Evolutionary conservation across 2,113 vertebrate genomes (phyloP).

Genomic region (Phrynosoma blainvillii): DNA sequence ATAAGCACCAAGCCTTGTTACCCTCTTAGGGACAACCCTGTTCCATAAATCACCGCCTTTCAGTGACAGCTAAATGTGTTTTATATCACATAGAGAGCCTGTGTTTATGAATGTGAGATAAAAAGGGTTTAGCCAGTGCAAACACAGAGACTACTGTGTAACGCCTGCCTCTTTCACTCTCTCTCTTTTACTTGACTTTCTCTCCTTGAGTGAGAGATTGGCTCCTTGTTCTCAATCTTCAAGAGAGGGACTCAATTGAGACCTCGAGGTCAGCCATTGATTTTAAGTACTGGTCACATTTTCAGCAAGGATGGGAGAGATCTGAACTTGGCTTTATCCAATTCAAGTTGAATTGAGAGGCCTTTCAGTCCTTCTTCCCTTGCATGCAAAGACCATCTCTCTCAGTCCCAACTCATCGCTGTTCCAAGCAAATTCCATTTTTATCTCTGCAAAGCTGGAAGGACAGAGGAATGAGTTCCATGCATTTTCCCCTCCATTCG

Average conservation of each 20-base stretch:
- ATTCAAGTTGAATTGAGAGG: too few species aligned
- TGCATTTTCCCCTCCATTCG: too few species aligned
- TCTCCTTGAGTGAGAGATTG: slow-evolving; percentile 34
- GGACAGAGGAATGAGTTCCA: too few species aligned
- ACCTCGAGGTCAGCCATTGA: not conserved
- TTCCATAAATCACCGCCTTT: slow-evolving; percentile 69
- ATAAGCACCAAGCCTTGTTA: slow-evolving; percentile 78
- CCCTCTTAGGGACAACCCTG: slow-evolving; percentile 73
- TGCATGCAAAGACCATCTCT: not conserved
- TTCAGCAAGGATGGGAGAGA: not conserved
- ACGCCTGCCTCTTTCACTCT: slow-evolving; percentile 50
- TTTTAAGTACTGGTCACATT: not conserved
- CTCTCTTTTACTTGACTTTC: slow-evolving; percentile 2
- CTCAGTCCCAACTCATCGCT: not conserved
- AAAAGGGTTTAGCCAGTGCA: slow-evolving; percentile 72
- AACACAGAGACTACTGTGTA: slow-evolving; percentile 70
- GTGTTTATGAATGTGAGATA: slow-evolving; percentile 74
- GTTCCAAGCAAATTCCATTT: too few species aligned
- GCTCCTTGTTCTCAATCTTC: not conserved
- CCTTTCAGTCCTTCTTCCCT: not conserved
- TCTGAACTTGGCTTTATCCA: too few species aligned
- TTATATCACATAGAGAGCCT: slow-evolving; percentile 74
- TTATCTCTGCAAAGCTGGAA: too few species aligned
- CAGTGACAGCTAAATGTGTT: slow-evolving; percentile 73
- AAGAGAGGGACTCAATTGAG: not conserved